Conservation (phyloP, 1,140 invertebrate species). For the Drosophila cardini region DNA sequence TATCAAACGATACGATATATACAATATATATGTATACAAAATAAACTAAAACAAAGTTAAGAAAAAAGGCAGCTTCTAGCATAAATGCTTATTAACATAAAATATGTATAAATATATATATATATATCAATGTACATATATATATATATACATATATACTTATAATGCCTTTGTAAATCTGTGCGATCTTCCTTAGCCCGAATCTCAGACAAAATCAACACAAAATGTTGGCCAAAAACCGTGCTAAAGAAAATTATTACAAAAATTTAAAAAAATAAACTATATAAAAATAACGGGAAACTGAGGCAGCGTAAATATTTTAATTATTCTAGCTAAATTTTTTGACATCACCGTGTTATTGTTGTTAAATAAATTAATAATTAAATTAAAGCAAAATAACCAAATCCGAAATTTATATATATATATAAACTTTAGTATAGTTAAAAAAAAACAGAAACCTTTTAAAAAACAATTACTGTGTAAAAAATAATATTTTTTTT, state of each 20-base stretch:
- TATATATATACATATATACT: slow-evolving; percentile 17
- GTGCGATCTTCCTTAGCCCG: slow-evolving; percentile 18
- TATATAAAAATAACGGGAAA: slow-evolving; percentile 19
- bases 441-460: slow-evolving; percentile 12
- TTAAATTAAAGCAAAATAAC: slow-evolving; percentile 40
- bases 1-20: slow-evolving; percentile 17
- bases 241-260: slow-evolving; percentile 33
- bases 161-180: slow-evolving; percentile 22
- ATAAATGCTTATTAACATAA: slow-evolving; percentile 41
- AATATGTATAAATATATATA: slow-evolving; percentile 25
- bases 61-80: slow-evolving; percentile 18
- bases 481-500: not conserved
- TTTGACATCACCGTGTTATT: slow-evolving; percentile 78
- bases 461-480: too few relatives aligned
- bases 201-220: slow-evolving; percentile 26
- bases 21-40: slow-evolving; percentile 39
- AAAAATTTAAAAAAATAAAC: slow-evolving; percentile 32
- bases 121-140: slow-evolving; percentile 18
- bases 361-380: slow-evolving; percentile 69
- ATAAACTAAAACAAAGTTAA: slow-evolving; percentile 10
- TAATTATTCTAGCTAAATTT: slow-evolving; percentile 75
- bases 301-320: slow-evolving; percentile 54
- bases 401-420: slow-evolving; percentile 21
- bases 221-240: slow-evolving; percentile 41
- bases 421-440: not conserved